These are phyloP conservation scores for Muscicapa adusta DNA, from an alignment of 2,113 vertebrate genomes.

Conservation along the genomic window DNA sequence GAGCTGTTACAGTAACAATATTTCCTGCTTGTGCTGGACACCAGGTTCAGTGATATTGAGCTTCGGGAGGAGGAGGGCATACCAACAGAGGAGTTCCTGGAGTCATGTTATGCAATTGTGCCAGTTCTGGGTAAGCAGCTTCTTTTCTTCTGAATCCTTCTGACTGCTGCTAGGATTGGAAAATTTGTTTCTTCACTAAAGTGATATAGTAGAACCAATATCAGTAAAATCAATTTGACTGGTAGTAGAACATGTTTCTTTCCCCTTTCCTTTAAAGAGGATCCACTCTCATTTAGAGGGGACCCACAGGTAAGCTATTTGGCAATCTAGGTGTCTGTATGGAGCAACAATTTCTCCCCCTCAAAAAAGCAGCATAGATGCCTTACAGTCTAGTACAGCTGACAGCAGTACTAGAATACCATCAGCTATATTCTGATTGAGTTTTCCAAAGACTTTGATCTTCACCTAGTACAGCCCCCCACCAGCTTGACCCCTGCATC, in stretches of 20 bases:
- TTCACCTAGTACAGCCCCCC: background rate
- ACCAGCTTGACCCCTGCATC: background rate
- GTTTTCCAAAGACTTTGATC: background rate
- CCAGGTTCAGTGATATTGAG: constrained; percentile 95
- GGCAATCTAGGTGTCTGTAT: background rate
- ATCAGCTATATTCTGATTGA: background rate
- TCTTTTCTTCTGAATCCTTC: background rate
- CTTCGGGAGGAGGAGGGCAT: constrained; percentile 92
- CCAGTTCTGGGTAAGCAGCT: constrained; percentile 89
- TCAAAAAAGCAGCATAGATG: background rate
- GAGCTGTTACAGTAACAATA: background rate
- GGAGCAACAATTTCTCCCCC: background rate
- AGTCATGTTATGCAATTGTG: constrained; percentile 96
- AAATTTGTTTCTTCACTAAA: background rate
- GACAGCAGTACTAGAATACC: background rate
- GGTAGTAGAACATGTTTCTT: background rate
- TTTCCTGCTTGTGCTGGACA: background rate
- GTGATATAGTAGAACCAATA: background rate
- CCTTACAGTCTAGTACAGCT: background rate
- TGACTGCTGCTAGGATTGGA: background rate
- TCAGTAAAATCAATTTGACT: background rate
- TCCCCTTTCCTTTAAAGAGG: background rate
- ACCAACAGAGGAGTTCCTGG: constrained; percentile 93
- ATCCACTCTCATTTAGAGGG: background rate
- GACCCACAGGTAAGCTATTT: background rate